A percentile compares a stretch with the other conserved stretches of the same genome.
These are phyloP conservation scores for Nyctibius grandis DNA, from an alignment of 2,797 vertebrate genomes.

Conservation along the genomic window DNA sequence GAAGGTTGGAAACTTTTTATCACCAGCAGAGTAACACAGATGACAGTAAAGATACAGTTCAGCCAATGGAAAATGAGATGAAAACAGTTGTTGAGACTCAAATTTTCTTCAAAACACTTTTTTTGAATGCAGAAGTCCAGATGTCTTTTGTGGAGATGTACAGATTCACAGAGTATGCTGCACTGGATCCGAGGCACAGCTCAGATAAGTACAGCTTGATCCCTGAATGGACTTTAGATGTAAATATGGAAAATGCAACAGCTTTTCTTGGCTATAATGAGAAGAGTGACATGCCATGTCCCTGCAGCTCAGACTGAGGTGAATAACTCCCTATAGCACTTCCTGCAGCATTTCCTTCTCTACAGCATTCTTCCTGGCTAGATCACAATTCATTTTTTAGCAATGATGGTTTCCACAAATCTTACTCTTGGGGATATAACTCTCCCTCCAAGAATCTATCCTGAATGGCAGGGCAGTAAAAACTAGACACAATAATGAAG, in stretches of 20 bases:
- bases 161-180: not conserved
- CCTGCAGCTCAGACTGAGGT: not conserved
- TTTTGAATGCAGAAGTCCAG: not conserved
- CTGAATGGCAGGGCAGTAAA: not conserved
- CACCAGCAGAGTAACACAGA: constrained; percentile 2
- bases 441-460: not conserved
- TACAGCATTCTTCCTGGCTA: not conserved
- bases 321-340: not conserved
- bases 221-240: not conserved
- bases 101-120: not conserved
- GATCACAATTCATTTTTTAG: not conserved
- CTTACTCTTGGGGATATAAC: not conserved
- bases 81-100: not conserved
- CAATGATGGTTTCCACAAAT: not conserved
- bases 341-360: not conserved
- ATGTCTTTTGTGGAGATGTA: not conserved
- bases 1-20: constrained; percentile 44
- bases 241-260: not conserved
- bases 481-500: not conserved
- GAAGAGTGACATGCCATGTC: not conserved
- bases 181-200: not conserved
- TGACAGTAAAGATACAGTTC: constrained; percentile 19
- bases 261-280: not conserved
- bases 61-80: constrained; percentile 11
- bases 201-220: not conserved